Base-by-base conservation (phyloP, 1,140 invertebrate species). In the Eubasilissa regina region DNA sequence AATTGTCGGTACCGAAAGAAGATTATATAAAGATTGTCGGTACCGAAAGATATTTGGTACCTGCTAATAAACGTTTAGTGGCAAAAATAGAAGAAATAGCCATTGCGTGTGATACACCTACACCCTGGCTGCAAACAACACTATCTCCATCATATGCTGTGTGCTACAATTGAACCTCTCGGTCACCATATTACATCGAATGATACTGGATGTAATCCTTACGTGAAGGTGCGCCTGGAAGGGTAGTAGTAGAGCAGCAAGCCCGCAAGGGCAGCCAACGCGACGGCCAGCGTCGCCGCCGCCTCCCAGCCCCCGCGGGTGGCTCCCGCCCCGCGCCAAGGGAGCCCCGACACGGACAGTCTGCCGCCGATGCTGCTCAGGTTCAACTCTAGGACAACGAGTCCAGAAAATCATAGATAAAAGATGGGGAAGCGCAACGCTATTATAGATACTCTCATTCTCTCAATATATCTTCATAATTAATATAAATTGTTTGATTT, bases 221-320 rank as follows among this genome's bases (percentile, higher is more conserved):
- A 73, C 55, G 17, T 51, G 56, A 78, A 78, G 3, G 77, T 56
- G n/a, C 53, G 9, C n/a, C 17, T 35, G 11, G 80, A 68, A 47
- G 77, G 77, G 47, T 74, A 73, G 56, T 81, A 78, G 47, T 66
- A 68, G 11, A 81, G 17, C 3, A 72, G 21, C 7, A 81, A 9
- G 11, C 58, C 75, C 11, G 47, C 51, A 15, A 81, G 76, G 1
- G 73, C 76, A 0, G 58, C 12, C 6, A 64, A 45, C 15, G 78
- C 72, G 0, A 73, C 56, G 3, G 48, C 13, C 47, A 78, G 51
- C 72, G 70, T 81, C 0, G 78, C 44, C 8, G 70, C 21, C 11
- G 58, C 76, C 66, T 78, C 80, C 77, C 76, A 81, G 35, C 76
- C 80, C 12, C 70, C 77, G 6, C 11, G 15, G 19, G 72, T 1